phyloP scores from a whole-genome alignment of 2,888 invertebrate species.

The Idaea dimidiata region DNA sequence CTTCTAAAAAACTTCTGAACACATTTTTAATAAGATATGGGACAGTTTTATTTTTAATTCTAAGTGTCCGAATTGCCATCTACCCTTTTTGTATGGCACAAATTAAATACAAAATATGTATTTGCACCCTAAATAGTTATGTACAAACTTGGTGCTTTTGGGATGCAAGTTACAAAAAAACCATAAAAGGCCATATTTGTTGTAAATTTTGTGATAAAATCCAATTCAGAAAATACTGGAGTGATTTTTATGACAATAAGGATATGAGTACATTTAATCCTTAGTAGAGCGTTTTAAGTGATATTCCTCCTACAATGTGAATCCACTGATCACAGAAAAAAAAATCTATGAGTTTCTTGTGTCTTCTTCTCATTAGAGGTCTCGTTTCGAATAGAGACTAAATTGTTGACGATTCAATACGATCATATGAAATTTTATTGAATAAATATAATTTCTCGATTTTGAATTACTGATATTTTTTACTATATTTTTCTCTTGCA shows the following conservation, averaged over 20 bases:
- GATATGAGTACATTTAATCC: too few species aligned
- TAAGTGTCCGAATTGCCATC: constrained; percentile 43
- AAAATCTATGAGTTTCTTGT: too few species aligned
- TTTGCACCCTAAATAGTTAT: constrained; percentile 36
- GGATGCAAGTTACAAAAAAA: not conserved
- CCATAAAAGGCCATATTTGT: not conserved
- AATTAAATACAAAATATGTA: constrained; percentile 36
- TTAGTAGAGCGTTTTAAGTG: too few species aligned
- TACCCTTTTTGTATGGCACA: constrained; percentile 59
- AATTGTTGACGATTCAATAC: too few species aligned
- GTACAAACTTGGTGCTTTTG: not conserved
- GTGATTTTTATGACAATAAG: too few species aligned
- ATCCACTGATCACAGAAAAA: too few species aligned
- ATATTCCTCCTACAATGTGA: too few species aligned
- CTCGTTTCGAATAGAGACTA: too few species aligned
- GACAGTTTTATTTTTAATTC: constrained; percentile 49
- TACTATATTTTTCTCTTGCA: not conserved
- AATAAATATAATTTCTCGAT: too few species aligned
- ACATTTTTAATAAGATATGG: constrained; percentile 78
- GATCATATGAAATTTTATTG: too few species aligned
- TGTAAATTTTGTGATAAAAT: not conserved
- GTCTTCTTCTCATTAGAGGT: too few species aligned
- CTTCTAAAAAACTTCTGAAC: constrained; percentile 74
- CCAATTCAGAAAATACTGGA: too few species aligned
- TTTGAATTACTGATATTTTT: not conserved